These are phyloP conservation scores for Orthosia cruda DNA, from an alignment of 2,888 invertebrate species.

Conservation along the genomic window DNA sequence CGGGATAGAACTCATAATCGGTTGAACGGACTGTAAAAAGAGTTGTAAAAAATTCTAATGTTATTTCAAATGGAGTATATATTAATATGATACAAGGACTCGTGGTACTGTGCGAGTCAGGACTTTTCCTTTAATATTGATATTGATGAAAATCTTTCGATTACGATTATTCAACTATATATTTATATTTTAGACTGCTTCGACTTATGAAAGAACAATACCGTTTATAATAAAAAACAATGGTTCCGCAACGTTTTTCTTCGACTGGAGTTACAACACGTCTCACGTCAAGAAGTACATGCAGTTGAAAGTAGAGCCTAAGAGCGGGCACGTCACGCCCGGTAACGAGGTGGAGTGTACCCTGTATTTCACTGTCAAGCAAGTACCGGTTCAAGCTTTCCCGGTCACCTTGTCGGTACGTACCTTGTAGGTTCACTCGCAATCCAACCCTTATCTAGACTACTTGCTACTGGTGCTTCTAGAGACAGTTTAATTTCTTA, in stretches of 20 bases:
- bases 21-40: no score
- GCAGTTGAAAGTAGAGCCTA: conserved; percentile 83
- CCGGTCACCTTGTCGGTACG: conserved; percentile 83
- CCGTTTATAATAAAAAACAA: conserved; percentile 86
- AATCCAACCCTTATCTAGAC: background rate
- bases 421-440: background rate
- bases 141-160: background rate
- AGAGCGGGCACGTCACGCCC: conserved; percentile 82
- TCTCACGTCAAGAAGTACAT: conserved; percentile 84
- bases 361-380: conserved; percentile 82
- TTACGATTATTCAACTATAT: background rate
- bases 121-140: background rate
- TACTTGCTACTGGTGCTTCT: background rate
- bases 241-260: conserved; percentile 88
- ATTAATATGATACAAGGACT: background rate
- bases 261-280: conserved; percentile 83
- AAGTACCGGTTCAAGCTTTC: conserved; percentile 85
- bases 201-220: conserved; percentile 86
- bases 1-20: no score
- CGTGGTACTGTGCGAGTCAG: background rate
- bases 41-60: no score
- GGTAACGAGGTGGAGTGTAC: conserved; percentile 81
- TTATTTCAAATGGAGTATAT: no score
- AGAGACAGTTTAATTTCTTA: no score
- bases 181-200: conserved; percentile 81